Evolutionary conservation across 1,140 invertebrate species (phyloP), one percentile per base, ranked within the genome.

Genomic region (Pararge aegeria): DNA sequence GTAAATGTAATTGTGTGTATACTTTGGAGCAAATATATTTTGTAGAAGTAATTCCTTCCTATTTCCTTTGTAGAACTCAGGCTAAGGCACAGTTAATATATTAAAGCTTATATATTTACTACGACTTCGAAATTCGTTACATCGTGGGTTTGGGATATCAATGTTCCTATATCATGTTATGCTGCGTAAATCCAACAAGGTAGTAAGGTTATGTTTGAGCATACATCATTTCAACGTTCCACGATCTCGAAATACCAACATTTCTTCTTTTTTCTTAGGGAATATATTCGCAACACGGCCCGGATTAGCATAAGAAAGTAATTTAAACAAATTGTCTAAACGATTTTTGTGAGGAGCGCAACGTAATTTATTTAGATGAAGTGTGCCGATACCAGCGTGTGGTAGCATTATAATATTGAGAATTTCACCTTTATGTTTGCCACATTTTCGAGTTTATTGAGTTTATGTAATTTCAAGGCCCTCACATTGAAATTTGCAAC

Each of bases 261-360:
- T 42, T 67, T 75, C 66, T 64, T 65, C 73, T 72, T 70, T 76
- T 73, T 68, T 69, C 65, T 63, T 65, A 68, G 71, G 61, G 69
- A 77, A 83, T 78, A 75, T 80, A 82, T 85, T 85, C 78, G 76
- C 73, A 74, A 76, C 75, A 77, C 76, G 78, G 49, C 27, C 61
- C 30, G 38, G 40, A 83, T 87, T 87, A 82, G 74, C 83, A 87
- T 87, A 83, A 72, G 73, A 83, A 84, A 84, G 80, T 83, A 83
- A 87, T 87, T 87, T 82, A 77, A 83, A 83, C 78, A 83, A 84
- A 87, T 87, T 84, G 81, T 78, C 72, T 78, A 73, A 84, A 75
- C 76, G 79, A 81, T 82, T 84, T 83, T 84, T 80, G 75, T 72
- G 70, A 75, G 72, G 66, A 73, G 73, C 66, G 72, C 66, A 64